These are phyloP conservation scores for Cephonodes hylas DNA, from an alignment of 2,888 invertebrate genomes.

Conservation along the genomic window DNA sequence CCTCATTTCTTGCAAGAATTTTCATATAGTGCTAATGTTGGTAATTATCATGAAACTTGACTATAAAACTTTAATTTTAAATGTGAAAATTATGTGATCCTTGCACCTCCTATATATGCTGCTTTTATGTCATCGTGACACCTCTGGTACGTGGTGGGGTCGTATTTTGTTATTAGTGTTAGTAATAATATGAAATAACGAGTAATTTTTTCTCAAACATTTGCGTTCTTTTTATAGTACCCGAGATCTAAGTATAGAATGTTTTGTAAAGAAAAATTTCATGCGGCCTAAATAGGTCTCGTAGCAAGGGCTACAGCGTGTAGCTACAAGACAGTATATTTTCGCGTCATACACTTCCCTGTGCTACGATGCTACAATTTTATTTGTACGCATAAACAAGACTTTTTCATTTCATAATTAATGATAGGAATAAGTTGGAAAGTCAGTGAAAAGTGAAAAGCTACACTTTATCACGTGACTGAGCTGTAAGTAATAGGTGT, in stretches of 20 bases:
- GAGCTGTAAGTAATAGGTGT: constrained; percentile 15
- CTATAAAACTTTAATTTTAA: no score
- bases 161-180: no score
- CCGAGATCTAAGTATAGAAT: no score
- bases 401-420: neutral
- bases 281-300: constrained; percentile 16
- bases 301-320: constrained; percentile 47
- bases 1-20: neutral
- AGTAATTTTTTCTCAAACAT: no score
- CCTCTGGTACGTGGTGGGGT: no score
- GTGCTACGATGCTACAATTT: constrained; percentile 20
- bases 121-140: no score
- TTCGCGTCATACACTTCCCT: neutral
- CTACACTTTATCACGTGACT: constrained; percentile 17
- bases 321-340: constrained; percentile 27
- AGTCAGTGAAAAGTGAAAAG: constrained; percentile 25
- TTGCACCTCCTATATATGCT: no score
- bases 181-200: no score
- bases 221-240: no score
- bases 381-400: neutral
- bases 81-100: no score
- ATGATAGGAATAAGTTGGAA: constrained; percentile 14
- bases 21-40: neutral
- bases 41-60: no score
- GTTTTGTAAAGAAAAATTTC: no score